phyloP scores from a whole-genome alignment of 2,888 invertebrate genomes.

The Himalopsyche tibetana region DNA sequence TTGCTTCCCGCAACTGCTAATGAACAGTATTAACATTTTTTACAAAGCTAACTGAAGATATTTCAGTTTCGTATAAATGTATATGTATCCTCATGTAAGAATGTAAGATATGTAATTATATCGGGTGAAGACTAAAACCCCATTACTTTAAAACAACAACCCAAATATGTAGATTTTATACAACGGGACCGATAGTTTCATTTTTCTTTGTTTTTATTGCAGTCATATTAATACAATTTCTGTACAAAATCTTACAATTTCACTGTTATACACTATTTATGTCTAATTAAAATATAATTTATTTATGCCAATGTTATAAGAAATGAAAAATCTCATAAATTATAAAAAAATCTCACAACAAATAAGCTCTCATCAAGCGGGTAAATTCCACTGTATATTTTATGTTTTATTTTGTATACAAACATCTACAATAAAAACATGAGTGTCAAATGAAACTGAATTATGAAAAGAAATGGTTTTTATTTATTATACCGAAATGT shows the following conservation, averaged over 20 bases:
- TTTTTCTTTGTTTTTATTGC: slow-evolving; percentile 71
- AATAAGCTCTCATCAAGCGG: slow-evolving; percentile 71
- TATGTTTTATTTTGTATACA: slow-evolving; percentile 69
- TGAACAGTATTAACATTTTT: slow-evolving; percentile 66
- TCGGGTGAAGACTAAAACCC: slow-evolving; percentile 48
- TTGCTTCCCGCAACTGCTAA: slow-evolving; percentile 50
- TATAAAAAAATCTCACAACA: slow-evolving; percentile 74
- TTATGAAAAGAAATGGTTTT: slow-evolving; percentile 68
- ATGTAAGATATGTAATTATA: slow-evolving; percentile 61
- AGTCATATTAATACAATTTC: slow-evolving; percentile 67
- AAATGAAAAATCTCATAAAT: slow-evolving; percentile 52
- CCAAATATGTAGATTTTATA: slow-evolving; percentile 63
- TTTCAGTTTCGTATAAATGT: slow-evolving; percentile 39
- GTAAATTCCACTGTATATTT: slow-evolving; percentile 60
- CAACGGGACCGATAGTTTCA: slow-evolving; percentile 71
- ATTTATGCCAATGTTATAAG: slow-evolving; percentile 65
- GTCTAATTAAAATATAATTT: slow-evolving; percentile 70
- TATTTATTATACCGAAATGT: slow-evolving; percentile 50
- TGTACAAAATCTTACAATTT: slow-evolving; percentile 68
- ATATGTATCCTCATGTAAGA: slow-evolving; percentile 56
- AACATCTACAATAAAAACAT: slow-evolving; percentile 77
- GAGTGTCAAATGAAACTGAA: slow-evolving; percentile 79
- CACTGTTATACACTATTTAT: slow-evolving; percentile 74
- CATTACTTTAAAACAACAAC: slow-evolving; percentile 52
- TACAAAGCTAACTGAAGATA: slow-evolving; percentile 51